phyloP scores from a whole-genome alignment of 1,140 invertebrate genomes.

The Apocrypta bakeri region DNA sequence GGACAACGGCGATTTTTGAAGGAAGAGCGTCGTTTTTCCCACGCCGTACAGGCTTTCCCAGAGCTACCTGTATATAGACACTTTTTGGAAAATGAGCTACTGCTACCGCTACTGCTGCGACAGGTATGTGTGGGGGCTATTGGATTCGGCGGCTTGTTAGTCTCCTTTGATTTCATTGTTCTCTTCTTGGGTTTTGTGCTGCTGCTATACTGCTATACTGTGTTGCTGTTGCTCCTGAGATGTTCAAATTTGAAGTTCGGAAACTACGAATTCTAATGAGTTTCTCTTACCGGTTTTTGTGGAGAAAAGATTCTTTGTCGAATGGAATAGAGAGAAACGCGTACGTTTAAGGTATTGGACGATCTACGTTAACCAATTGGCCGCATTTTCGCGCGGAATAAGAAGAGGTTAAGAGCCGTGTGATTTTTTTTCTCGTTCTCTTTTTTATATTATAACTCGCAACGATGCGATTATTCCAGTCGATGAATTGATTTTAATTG shows the following conservation, averaged over 20 bases:
- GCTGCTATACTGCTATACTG: too few species aligned
- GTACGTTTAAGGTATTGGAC: background rate
- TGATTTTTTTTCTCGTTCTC: background rate
- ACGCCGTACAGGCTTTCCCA: slow-evolving; percentile 14
- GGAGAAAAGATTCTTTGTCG: background rate
- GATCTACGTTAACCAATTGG: background rate
- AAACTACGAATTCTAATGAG: background rate
- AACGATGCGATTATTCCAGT: background rate
- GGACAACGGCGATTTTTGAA: slow-evolving; percentile 3
- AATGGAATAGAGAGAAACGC: background rate
- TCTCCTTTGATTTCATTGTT: slow-evolving; percentile 2
- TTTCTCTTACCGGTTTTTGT: background rate
- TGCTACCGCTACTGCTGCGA: background rate
- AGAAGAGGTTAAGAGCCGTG: background rate
- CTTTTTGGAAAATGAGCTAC: background rate
- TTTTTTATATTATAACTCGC: too few species aligned
- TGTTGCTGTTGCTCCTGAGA: background rate
- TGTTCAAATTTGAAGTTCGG: background rate
- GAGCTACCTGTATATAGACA: background rate
- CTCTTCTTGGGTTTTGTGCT: background rate
- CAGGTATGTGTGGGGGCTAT: background rate
- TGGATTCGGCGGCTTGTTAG: background rate
- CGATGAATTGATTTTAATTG: too few species aligned
- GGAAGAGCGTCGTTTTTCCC: slow-evolving; percentile 15
- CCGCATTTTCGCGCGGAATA: background rate